phyloP scores from a whole-genome alignment of 2,888 invertebrate genomes.

The Oxyteleia sp. region DNA sequence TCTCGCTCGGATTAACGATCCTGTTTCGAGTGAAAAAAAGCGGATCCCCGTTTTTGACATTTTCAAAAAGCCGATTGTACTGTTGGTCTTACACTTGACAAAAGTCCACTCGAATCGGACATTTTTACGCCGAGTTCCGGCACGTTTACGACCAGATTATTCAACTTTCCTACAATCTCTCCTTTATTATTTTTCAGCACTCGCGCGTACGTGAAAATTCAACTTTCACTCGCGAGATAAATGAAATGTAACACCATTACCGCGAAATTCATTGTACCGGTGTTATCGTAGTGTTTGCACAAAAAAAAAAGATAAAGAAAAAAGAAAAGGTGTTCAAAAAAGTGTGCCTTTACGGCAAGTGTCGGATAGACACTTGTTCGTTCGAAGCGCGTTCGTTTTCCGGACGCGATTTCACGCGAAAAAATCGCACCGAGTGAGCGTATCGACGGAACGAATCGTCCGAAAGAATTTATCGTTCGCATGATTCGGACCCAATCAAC shows the following conservation, averaged over 20 bases:
- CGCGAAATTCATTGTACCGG: too few relatives aligned
- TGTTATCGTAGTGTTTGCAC: too few relatives aligned
- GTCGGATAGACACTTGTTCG: too few relatives aligned
- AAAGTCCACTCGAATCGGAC: slow-evolving; percentile 46
- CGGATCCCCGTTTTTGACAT: slow-evolving; percentile 45
- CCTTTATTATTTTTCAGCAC: too few relatives aligned
- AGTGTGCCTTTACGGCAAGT: too few relatives aligned
- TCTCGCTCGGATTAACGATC: slow-evolving; percentile 35
- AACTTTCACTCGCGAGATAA: too few relatives aligned
- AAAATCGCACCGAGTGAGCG: slow-evolving; percentile 55
- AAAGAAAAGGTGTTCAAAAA: too few relatives aligned
- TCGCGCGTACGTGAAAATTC: too few relatives aligned
- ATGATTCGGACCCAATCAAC: slow-evolving; percentile 74
- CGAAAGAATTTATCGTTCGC: slow-evolving; percentile 69
- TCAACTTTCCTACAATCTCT: slow-evolving; percentile 49
- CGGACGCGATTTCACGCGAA: slow-evolving; percentile 34
- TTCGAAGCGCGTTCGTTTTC: slow-evolving; percentile 23
- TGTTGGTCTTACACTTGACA: slow-evolving; percentile 64
- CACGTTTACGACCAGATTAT: slow-evolving; percentile 57
- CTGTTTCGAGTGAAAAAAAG: slow-evolving; percentile 20
- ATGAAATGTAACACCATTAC: too few relatives aligned
- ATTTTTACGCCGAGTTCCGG: slow-evolving; percentile 61
- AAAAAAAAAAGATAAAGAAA: too few relatives aligned
- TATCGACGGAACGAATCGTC: slow-evolving; percentile 63
- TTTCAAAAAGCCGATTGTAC: slow-evolving; percentile 54